Base-by-base conservation (phyloP, 2,113 vertebrate genomes). In the Amphiprion percula region DNA sequence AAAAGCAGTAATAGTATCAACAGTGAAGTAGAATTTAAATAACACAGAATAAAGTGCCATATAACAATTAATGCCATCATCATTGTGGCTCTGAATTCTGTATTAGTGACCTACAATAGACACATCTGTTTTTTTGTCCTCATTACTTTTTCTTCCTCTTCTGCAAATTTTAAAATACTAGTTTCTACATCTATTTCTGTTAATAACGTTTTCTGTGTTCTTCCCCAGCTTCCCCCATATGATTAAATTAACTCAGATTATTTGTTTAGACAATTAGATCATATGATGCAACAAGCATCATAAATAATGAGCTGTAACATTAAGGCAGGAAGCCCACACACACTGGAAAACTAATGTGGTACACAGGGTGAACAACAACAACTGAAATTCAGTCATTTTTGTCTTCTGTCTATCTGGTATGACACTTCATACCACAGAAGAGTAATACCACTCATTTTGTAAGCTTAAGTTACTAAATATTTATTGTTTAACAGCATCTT, bases 211-310 rank as follows among this genome's bases (percentile, higher is more conserved):
- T 1, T 61, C 47, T n/a, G n/a, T 54, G 26, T 2, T 66, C 16
- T n/a, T 46, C n/a, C n/a, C 28, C 21, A 77, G 58, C 21, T 21
- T 62, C 5, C 17, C 37, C n/a, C 0, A 0, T 5, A 10, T 28
- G 37, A 66, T 54, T 54, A 39, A 19, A 73, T 73, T 44, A 68
- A 1, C 37, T 3, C 11, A 49, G 37, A 24, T 68, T 33, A 52
- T 73, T 33, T 41, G 2, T 33, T 62, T 54, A 54, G 3, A 44
- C 26, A 33, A 76, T 60, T 10, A 28, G 39, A 56, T 80, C 26
- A 82, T 53, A 47, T 49, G 55, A 10, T n/a, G 26, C 8, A 4
- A 59, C 24, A 44, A 68, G 26, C 28, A 15, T n/a, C 26, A 26
- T 26, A 26, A 21, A 49, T 4, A 26, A 4, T 11, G n/a, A 10